Evolutionary conservation across 1,140 invertebrate species (phyloP).

Genomic region (Hermetia illucens): DNA sequence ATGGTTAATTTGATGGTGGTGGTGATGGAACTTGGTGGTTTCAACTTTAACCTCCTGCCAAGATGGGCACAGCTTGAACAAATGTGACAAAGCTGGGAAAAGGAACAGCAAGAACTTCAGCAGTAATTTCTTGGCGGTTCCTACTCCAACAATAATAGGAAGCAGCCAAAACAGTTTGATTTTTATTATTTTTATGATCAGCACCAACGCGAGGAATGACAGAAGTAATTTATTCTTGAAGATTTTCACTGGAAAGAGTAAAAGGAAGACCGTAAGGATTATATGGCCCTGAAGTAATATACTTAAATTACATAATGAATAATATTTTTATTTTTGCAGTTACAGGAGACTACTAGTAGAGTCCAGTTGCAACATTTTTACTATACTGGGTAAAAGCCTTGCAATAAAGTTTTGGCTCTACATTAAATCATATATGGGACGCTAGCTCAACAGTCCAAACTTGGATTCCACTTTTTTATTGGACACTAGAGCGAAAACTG

Average conservation of each 20-base stretch:
- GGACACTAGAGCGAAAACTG: too few species aligned
- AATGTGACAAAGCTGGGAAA: constrained; percentile 62
- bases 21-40: constrained; percentile 59
- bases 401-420: too few species aligned
- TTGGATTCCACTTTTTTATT: too few species aligned
- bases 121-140: constrained; percentile 66
- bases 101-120: constrained; percentile 65
- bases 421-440: too few species aligned
- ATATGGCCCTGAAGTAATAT: too few species aligned
- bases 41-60: constrained; percentile 58
- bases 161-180: constrained; percentile 60
- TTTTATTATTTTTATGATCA: constrained; percentile 67
- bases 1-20: constrained; percentile 57
- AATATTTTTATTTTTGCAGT: too few species aligned
- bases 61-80: constrained; percentile 72
- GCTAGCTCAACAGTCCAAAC: too few species aligned
- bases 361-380: too few species aligned
- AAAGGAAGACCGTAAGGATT: not conserved
- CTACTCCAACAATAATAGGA: constrained; percentile 56
- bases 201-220: constrained; percentile 52
- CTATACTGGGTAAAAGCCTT: too few species aligned
- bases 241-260: constrained; percentile 52
- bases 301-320: too few species aligned
- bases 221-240: constrained; percentile 58
- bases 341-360: too few species aligned